phyloP scores from a whole-genome alignment of 2,888 invertebrate genomes.

The Phlogophora meticulosa region DNA sequence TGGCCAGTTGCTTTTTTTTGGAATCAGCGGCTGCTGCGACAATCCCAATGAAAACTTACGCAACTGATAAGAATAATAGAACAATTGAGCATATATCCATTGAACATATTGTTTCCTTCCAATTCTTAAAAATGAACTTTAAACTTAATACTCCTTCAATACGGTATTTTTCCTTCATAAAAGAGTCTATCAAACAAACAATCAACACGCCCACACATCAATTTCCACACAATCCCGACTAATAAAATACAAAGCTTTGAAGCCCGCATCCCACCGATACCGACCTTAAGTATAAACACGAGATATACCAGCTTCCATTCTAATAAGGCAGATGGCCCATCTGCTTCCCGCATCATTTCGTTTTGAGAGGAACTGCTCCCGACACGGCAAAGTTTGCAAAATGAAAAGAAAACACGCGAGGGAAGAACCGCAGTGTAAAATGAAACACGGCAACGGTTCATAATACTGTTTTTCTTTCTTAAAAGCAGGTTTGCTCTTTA shows the following conservation, averaged over 20 bases:
- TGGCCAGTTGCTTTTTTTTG: too few species aligned
- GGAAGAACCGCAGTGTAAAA: constrained; percentile 22
- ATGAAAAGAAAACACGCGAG: constrained; percentile 46
- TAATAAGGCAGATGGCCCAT: constrained; percentile 43
- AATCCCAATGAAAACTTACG: too few species aligned
- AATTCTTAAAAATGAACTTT: too few species aligned
- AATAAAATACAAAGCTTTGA: constrained; percentile 25
- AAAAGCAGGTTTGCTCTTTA: constrained; percentile 18
- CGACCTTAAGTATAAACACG: constrained; percentile 6
- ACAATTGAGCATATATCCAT: too few species aligned
- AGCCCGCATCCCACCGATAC: background rate
- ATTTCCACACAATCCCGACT: constrained; percentile 14
- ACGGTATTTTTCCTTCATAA: background rate
- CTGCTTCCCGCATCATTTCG: constrained; percentile 46
- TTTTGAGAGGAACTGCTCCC: constrained; percentile 28
- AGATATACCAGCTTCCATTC: constrained; percentile 33
- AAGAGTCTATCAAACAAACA: background rate
- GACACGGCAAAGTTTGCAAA: constrained; percentile 31
- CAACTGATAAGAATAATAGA: too few species aligned
- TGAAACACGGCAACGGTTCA: constrained; percentile 34
- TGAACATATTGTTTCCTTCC: too few species aligned
- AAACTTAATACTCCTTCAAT: too few species aligned
- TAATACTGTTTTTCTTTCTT: constrained; percentile 40
- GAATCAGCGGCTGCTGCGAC: too few species aligned
- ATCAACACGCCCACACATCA: background rate